These are phyloP conservation scores for Ptychobarbus kaznakovi DNA, from an alignment of 2,797 vertebrate species.

Conservation along the genomic window DNA sequence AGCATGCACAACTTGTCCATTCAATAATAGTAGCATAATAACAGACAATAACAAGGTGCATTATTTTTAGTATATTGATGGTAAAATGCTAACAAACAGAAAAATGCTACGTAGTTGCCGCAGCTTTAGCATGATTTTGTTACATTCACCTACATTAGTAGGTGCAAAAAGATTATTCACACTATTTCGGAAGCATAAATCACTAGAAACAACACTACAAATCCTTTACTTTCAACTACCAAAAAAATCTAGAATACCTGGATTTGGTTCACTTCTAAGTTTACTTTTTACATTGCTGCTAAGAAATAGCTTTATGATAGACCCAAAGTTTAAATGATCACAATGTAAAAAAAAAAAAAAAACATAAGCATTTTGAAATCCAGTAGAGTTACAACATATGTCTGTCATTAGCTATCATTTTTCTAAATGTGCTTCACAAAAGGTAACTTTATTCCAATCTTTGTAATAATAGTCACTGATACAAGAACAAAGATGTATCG, in stretches of 20 bases:
- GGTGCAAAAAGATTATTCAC: not conserved
- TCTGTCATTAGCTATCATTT: constrained; percentile 54
- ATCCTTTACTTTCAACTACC: constrained; percentile 1
- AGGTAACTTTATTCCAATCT: not conserved
- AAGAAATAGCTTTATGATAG: not conserved
- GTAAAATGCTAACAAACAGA: constrained; percentile 21
- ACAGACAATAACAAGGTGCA: not conserved
- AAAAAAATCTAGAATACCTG: not conserved
- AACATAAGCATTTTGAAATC: constrained; percentile 6
- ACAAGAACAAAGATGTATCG: not conserved
- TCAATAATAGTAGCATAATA: not conserved
- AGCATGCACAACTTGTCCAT: constrained; percentile 22
- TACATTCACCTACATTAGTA: constrained; percentile 7
- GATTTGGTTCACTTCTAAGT: not conserved
- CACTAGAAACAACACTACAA: not conserved
- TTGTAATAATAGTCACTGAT: not conserved
- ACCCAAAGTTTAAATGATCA: not conserved
- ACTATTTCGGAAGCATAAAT: not conserved
- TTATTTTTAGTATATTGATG: not conserved
- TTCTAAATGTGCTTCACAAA: not conserved
- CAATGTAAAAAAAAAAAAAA: not conserved
- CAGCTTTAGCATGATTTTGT: not conserved
- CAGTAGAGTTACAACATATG: constrained; percentile 47
- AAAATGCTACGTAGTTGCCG: not conserved
- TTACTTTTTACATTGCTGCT: not conserved